Percentiles rank a stretch among this genome's conserved stretches.
These are phyloP conservation scores for Lates calcarifer DNA, from an alignment of 2,113 vertebrate species.

Conservation along the genomic window DNA sequence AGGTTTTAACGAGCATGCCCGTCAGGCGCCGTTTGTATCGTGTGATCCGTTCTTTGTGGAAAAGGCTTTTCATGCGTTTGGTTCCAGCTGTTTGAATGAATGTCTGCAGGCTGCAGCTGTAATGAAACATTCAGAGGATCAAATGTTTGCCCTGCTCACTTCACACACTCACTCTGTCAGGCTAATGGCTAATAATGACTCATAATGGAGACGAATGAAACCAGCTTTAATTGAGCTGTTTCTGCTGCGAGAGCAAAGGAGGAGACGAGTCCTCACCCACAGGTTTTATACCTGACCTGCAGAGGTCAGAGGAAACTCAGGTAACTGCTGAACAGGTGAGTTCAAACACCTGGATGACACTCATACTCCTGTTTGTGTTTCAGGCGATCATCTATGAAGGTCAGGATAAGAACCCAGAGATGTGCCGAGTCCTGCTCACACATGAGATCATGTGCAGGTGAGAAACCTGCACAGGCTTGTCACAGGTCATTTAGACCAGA, in stretches of 20 bases:
- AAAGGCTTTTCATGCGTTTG: conserved; percentile 15
- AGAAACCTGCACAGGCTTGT: not conserved
- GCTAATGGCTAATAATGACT: conserved; percentile 23
- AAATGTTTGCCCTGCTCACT: conserved; percentile 30
- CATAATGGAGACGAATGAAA: conserved; percentile 22
- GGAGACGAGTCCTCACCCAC: not conserved
- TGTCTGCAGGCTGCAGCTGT: conserved; percentile 33
- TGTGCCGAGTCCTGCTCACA: conserved; percentile 77
- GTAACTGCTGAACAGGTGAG: not conserved
- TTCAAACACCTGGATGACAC: not conserved
- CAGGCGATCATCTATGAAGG: conserved; percentile 79
- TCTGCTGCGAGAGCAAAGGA: not conserved
- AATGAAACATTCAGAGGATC: conserved; percentile 26
- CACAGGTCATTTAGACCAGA: not conserved
- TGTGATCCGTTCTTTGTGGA: not conserved
- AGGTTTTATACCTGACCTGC: not conserved
- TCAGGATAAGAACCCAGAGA: conserved; percentile 79
- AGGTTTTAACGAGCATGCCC: conserved; percentile 14
- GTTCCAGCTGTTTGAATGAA: conserved; percentile 45
- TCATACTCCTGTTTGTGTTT: conserved; percentile 24
- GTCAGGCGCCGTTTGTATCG: not conserved
- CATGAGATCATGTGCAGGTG: conserved; percentile 82
- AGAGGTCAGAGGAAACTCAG: too few relatives aligned
- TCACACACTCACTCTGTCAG: not conserved
- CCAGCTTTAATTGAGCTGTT: conserved; percentile 4